Base-by-base conservation (phyloP, 2,888 invertebrate genomes). In the Troides oblongomaculatus region DNA sequence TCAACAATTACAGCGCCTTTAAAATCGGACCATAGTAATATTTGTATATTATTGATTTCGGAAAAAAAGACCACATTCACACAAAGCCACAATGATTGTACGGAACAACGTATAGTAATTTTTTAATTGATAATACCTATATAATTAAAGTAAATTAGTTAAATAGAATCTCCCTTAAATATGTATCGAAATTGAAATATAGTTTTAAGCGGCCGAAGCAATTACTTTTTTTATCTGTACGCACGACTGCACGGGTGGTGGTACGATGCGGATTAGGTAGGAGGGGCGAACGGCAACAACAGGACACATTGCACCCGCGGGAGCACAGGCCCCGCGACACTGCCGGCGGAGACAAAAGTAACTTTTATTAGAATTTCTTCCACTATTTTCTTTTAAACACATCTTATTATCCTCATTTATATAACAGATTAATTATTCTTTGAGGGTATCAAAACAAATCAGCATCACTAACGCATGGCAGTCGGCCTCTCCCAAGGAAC, bases 211-310 rank as follows among this genome's bases (percentile, higher is more conserved):
- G 84, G 85, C 83, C 85, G 86, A 87, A 88, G 88, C 90, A 92
- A 91, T 92, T 92, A 91, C 90, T 88, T 91, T 43, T 43, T 91
- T 90, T 90, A 90, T 89, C 88, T 90, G 84, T 83, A 88, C 89
- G 92, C 92, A 92, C 91, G 92, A 83, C 76, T 78, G 80, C 74
- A 72, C 78, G 76, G 77, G 74, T 78, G 71, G 69, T 72, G 69
- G 72, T 71, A 72, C 72, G 66, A 73, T 66, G 69, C 68, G 72
- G 70, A 63, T 71, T 70, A 73, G 75, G 75, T 74, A 70, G 75
- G 75, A 75, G 77, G 79, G 77, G 76, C 74, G 67, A 68, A 78
- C 46, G 58, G 58, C 65, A 75, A 77, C 76, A 75, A 72, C 74
- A 81, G 78, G 82, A 84, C 83, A 87, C 87, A 92, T 90, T 86